phyloP scores from a whole-genome alignment of 2,888 invertebrate species.

The Lamellibrachia satsuma region DNA sequence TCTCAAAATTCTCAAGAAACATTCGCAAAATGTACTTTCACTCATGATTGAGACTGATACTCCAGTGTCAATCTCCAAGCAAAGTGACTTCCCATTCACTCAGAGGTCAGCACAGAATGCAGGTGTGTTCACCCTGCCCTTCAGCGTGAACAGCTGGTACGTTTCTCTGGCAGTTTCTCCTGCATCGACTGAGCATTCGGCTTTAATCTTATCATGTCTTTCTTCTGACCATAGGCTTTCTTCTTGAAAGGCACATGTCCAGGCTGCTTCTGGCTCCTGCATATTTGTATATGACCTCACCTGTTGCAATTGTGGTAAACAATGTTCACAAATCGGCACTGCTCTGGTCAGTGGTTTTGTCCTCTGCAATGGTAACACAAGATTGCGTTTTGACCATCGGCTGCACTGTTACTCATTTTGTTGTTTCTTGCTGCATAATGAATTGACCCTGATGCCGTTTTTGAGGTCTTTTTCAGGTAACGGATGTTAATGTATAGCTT shows the following conservation, averaged over 20 bases:
- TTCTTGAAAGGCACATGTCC: not conserved
- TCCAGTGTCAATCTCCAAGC: not conserved
- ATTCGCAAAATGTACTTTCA: not conserved
- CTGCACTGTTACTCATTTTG: not conserved
- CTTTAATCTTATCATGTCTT: not conserved
- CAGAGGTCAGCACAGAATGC: not conserved
- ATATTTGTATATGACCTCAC: not conserved
- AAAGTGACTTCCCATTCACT: not conserved
- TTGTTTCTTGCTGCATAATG: not conserved
- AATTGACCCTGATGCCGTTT: not conserved
- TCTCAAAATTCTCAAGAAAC: not conserved
- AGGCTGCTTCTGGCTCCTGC: no score
- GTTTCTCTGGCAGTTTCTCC: not conserved
- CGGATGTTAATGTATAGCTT: not conserved
- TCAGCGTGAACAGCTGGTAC: not conserved
- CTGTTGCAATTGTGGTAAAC: not conserved
- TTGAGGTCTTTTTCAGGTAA: not conserved
- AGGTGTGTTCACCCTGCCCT: not conserved
- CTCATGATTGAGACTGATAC: not conserved
- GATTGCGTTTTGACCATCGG: not conserved
- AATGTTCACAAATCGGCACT: not conserved
- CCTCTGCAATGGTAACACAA: not conserved
- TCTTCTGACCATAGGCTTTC: not conserved
- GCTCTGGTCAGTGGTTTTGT: not conserved
- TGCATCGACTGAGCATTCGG: not conserved